A percentile compares a stretch with the other conserved stretches of the same genome.
Conservation (phyloP, 2,797 vertebrate genomes). For the Sebastes glaucus region DNA sequence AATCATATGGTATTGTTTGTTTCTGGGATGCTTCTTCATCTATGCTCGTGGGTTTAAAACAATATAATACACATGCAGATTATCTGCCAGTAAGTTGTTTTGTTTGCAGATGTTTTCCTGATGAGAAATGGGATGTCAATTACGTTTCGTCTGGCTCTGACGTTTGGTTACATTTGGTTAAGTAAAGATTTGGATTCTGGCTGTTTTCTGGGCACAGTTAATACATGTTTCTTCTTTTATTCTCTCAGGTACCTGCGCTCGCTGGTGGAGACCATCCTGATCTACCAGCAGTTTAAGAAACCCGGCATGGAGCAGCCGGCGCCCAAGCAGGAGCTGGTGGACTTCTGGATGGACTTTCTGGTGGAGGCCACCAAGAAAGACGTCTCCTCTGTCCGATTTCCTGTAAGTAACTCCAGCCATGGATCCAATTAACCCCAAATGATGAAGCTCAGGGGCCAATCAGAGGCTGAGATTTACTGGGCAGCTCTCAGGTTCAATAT, state of each 20-base stretch:
- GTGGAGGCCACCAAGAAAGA: constrained; percentile 96
- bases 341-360: constrained; percentile 99
- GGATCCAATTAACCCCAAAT: background rate
- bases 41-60: background rate
- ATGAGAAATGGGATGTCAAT: background rate
- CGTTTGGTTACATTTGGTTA: background rate
- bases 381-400: constrained; percentile 94
- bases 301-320: constrained; percentile 85
- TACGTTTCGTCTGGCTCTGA: background rate
- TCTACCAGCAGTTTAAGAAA: constrained; percentile 96
- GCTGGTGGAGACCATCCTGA: constrained; percentile 94
- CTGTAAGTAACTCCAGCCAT: constrained; percentile 82
- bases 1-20: constrained; percentile 10
- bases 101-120: background rate
- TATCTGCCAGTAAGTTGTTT: background rate
- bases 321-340: constrained; percentile 92
- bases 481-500: background rate
- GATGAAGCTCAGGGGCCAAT: background rate
- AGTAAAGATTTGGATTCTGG: background rate
- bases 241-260: constrained; percentile 91
- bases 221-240: background rate
- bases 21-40: background rate
- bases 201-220: background rate
- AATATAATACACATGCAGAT: background rate
- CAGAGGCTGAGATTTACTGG: background rate